phyloP scores from a whole-genome alignment of 2,888 invertebrate genomes.

The Sminthurides aquaticus region DNA sequence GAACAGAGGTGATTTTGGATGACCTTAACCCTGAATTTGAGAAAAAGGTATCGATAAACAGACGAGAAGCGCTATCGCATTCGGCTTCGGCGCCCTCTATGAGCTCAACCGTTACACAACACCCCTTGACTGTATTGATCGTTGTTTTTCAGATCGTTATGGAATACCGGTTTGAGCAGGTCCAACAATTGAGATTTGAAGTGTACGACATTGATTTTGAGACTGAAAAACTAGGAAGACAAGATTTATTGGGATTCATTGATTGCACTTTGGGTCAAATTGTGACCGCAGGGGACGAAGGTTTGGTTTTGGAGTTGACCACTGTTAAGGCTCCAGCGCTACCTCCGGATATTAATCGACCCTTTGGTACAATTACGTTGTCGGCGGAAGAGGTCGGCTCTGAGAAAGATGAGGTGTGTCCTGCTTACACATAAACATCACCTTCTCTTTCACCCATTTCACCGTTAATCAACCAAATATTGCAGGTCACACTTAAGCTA shows the following conservation, averaged over 20 bases:
- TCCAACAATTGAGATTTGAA: constrained; percentile 53
- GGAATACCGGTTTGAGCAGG: constrained; percentile 54
- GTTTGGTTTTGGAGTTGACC: constrained; percentile 27
- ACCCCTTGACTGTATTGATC: neutral
- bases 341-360: constrained; percentile 16
- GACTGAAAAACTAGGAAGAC: constrained; percentile 44
- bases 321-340: constrained; percentile 13
- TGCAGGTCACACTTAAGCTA: constrained; percentile 10
- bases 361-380: constrained; percentile 36
- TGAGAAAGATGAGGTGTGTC: constrained; percentile 38
- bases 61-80: too few relatives aligned
- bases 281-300: constrained; percentile 34
- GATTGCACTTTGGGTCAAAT: constrained; percentile 44
- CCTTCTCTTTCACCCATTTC: neutral
- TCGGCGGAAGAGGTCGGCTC: constrained; percentile 40
- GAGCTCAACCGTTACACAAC: too few relatives aligned
- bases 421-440: neutral
- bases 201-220: constrained; percentile 48
- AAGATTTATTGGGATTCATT: constrained; percentile 52
- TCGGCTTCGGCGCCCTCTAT: too few relatives aligned
- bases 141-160: constrained; percentile 12
- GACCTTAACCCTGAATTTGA: constrained; percentile 51
- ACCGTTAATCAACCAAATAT: neutral
- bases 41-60: constrained; percentile 48
- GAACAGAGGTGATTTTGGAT: constrained; percentile 50